Percentiles rank a stretch among this genome's conserved stretches.
These are phyloP conservation scores for Rhinopomastus cyanomelas DNA, from an alignment of 2,113 vertebrate genomes.

Conservation along the genomic window DNA sequence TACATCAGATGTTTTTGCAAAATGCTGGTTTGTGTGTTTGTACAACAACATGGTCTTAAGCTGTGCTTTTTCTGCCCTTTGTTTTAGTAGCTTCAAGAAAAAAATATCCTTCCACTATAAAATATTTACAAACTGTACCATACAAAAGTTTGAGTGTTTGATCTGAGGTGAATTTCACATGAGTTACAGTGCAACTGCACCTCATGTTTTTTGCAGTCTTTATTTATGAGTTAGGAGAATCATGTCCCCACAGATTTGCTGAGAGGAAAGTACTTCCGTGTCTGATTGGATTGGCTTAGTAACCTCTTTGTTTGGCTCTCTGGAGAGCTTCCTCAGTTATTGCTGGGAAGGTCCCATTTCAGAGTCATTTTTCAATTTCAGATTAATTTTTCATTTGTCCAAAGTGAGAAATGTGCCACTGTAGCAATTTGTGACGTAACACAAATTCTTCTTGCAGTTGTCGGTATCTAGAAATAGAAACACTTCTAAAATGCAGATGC, in stretches of 20 bases:
- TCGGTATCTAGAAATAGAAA: not conserved
- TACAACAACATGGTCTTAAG: not conserved
- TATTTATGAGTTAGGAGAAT: conserved; percentile 30
- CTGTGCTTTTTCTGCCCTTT: not conserved
- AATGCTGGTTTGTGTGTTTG: not conserved
- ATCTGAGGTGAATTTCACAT: not conserved
- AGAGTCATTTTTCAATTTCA: too few relatives aligned
- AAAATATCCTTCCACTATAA: not conserved
- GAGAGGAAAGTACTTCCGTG: conserved; percentile 1
- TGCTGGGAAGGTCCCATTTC: not conserved
- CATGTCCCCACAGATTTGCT: not conserved
- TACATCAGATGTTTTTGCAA: not conserved
- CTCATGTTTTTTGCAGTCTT: not conserved
- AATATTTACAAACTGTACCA: not conserved
- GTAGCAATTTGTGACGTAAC: not conserved
- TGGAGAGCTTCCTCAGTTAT: conserved; percentile 6
- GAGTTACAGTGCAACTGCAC: not conserved
- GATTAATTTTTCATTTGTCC: not conserved
- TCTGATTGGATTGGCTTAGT: conserved; percentile 53
- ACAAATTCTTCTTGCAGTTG: not conserved
- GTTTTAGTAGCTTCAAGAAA: conserved; percentile 29
- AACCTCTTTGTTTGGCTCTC: conserved; percentile 49
- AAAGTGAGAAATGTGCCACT: not conserved
- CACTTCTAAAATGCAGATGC: not conserved
- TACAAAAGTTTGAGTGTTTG: not conserved